phyloP scores from a whole-genome alignment of 92 coral and sea anemone species.

The Blastomussa wellsi region DNA sequence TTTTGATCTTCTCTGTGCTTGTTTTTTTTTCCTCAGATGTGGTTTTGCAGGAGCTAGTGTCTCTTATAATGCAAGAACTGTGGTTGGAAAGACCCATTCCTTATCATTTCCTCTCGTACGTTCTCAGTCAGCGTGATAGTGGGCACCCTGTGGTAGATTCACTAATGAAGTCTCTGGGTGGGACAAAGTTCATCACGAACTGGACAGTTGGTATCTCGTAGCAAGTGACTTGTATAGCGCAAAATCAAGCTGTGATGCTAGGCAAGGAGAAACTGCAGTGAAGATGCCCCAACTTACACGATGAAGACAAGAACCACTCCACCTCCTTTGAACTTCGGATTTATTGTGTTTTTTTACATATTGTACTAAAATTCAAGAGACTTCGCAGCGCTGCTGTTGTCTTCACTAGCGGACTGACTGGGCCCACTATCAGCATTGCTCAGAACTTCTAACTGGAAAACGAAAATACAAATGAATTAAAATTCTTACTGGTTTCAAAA shows the following conservation, averaged over 20 bases:
- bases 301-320: not conserved
- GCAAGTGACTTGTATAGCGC: not conserved
- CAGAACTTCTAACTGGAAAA: conserved; percentile 41
- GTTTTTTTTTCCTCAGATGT: not conserved
- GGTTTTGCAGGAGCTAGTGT: conserved; percentile 30
- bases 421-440: conserved; percentile 40
- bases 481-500: not conserved
- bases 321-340: too few species aligned
- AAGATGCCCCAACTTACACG: not conserved
- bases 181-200: not conserved
- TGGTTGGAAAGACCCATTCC: conserved; percentile 55
- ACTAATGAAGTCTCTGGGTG: conserved; percentile 2
- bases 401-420: conserved; percentile 7
- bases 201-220: not conserved
- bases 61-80: conserved; percentile 59
- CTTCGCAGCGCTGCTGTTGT: conserved; percentile 2
- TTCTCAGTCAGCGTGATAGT: conserved; percentile 10
- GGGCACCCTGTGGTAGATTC: conserved; percentile 18
- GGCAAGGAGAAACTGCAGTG: not conserved
- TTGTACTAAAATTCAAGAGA: conserved; percentile 26
- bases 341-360: not conserved
- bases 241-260: not conserved
- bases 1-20: not conserved
- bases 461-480: not conserved
- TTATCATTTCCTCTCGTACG: conserved; percentile 33